phyloP scores from a whole-genome alignment of 2,797 vertebrate genomes.

The Platyrinchus mystaceus region DNA sequence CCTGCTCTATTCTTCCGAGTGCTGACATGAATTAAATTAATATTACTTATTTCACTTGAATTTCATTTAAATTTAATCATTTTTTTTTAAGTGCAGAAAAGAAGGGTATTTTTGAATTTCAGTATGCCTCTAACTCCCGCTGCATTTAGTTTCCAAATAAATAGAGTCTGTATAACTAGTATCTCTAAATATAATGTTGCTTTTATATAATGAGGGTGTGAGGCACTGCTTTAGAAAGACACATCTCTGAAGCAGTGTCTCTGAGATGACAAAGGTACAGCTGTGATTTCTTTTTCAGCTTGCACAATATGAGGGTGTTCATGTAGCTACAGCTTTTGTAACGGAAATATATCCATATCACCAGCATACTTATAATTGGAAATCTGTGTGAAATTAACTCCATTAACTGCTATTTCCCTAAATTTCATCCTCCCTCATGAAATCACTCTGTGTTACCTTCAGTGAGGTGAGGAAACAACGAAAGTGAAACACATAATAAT shows the following conservation, averaged over 20 bases:
- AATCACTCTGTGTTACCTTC: neutral
- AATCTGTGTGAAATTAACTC: neutral
- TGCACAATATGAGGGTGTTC: neutral
- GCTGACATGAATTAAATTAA: neutral
- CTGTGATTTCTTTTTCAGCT: neutral
- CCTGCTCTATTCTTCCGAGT: neutral
- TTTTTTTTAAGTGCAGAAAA: neutral
- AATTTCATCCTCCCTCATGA: neutral
- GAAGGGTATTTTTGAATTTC: neutral
- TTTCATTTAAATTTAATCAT: neutral
- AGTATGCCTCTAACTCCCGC: neutral
- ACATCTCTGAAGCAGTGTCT: neutral
- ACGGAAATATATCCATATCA: rapidly evolving
- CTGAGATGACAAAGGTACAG: neutral
- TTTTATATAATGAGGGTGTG: neutral
- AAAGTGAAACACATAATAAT: neutral
- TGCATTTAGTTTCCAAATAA: neutral
- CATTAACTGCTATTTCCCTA: neutral
- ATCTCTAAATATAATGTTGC: neutral
- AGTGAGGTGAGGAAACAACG: neutral
- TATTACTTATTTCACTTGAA: neutral
- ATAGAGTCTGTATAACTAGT: neutral
- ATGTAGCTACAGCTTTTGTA: neutral
- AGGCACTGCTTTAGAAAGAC: neutral
- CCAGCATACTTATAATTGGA: neutral